These are phyloP conservation scores for Synanthedon formicaeformis DNA, from an alignment of 2,888 invertebrate species.

Conservation along the genomic window DNA sequence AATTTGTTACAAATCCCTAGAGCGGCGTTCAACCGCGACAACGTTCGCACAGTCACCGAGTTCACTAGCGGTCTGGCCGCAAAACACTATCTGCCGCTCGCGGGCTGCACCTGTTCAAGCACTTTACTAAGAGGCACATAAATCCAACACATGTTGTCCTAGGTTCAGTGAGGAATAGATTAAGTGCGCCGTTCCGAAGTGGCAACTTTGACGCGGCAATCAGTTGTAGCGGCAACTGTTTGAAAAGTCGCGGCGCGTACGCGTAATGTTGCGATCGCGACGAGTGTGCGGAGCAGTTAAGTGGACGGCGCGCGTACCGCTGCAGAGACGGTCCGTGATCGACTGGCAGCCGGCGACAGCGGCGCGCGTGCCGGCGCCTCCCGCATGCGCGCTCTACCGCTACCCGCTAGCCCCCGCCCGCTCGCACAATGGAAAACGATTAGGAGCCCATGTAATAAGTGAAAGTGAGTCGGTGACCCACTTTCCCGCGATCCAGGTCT, in stretches of 20 bases:
- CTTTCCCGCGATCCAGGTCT: constrained; percentile 93
- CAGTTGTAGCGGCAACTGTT: constrained; percentile 25
- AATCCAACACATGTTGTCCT: constrained; percentile 66
- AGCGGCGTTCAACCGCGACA: constrained; percentile 63
- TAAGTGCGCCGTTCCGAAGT: constrained; percentile 21
- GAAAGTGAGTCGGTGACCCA: constrained; percentile 92
- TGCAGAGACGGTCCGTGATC: constrained; percentile 56
- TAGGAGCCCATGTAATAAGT: constrained; percentile 86
- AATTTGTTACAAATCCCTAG: constrained; percentile 54
- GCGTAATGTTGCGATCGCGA: constrained; percentile 58
- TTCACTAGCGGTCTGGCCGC: constrained; percentile 67
- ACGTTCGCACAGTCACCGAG: constrained; percentile 69
- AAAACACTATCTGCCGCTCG: constrained; percentile 67
- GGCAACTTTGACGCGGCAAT: constrained; percentile 17
- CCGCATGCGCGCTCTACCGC: constrained; percentile 65
- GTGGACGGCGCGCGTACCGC: constrained; percentile 46
- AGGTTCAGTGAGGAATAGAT: constrained; percentile 20
- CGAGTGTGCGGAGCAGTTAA: constrained; percentile 15
- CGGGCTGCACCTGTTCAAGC: constrained; percentile 65
- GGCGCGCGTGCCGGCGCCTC: constrained; percentile 67
- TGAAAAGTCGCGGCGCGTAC: constrained; percentile 31
- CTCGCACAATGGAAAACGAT: constrained; percentile 78
- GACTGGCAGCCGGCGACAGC: constrained; percentile 65
- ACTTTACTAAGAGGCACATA: constrained; percentile 56
- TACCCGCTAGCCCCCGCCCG: constrained; percentile 65